These are phyloP conservation scores for Toxonevra muliebris DNA, from an alignment of 2,888 invertebrate species.

Conservation along the genomic window DNA sequence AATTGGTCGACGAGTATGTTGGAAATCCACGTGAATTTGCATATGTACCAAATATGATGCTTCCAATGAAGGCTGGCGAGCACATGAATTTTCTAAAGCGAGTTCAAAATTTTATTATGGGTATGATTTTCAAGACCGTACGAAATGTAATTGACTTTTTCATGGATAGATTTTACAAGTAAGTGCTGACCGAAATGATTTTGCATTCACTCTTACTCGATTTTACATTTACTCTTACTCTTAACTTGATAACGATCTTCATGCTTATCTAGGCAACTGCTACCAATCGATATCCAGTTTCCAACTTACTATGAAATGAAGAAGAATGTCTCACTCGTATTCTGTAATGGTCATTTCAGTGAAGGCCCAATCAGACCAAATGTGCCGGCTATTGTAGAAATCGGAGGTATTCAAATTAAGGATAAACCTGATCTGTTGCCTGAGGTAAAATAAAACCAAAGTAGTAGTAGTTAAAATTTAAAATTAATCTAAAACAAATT, in stretches of 20 bases:
- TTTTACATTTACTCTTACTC: not conserved
- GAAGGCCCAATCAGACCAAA: slow-evolving; percentile 57
- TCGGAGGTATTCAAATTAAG: slow-evolving; percentile 63
- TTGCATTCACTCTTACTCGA: too few species aligned
- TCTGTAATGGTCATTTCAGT: slow-evolving; percentile 58
- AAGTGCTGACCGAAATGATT: slow-evolving; percentile 31
- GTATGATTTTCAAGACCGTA: slow-evolving; percentile 21
- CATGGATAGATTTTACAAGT: slow-evolving; percentile 42
- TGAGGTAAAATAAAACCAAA: too few species aligned
- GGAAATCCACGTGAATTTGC: slow-evolving; percentile 55
- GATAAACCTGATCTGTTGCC: too few species aligned
- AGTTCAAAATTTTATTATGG: slow-evolving; percentile 43
- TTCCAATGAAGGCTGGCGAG: slow-evolving; percentile 36
- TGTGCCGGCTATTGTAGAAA: slow-evolving; percentile 58
- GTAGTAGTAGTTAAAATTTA: too few species aligned
- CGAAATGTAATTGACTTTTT: slow-evolving; percentile 27
- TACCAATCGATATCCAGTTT: slow-evolving; percentile 41
- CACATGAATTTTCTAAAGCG: slow-evolving; percentile 49
- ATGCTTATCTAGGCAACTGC: slow-evolving; percentile 34
- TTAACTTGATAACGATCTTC: too few species aligned
- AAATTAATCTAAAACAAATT: too few species aligned
- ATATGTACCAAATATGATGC: slow-evolving; percentile 50
- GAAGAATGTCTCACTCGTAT: too few species aligned
- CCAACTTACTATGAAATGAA: slow-evolving; percentile 48
- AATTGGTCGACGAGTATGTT: slow-evolving; percentile 43